phyloP scores from a whole-genome alignment of 1,140 invertebrate genomes.

The Anastatus disparis region DNA sequence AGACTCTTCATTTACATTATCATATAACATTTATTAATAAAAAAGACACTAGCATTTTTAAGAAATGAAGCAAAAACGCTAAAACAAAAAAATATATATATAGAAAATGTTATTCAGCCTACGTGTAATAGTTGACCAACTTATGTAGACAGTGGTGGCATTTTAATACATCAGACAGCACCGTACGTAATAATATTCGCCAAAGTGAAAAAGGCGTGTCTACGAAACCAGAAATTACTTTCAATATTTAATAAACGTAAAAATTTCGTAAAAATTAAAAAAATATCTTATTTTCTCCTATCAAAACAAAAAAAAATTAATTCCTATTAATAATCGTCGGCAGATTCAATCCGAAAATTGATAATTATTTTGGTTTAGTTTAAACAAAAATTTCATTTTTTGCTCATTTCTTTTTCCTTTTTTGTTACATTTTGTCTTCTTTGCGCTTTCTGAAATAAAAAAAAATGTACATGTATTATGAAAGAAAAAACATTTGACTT shows the following conservation, averaged over 20 bases:
- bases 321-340: too few species aligned
- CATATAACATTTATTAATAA: conserved; percentile 15
- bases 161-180: conserved; percentile 63
- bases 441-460: background rate
- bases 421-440: conserved; percentile 22
- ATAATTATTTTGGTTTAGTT: too few species aligned
- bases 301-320: conserved; percentile 24
- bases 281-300: background rate
- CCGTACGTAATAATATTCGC: conserved; percentile 39
- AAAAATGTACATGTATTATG: background rate
- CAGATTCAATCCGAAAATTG: too few species aligned
- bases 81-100: conserved; percentile 11
- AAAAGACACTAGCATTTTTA: background rate
- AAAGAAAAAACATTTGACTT: conserved; percentile 23
- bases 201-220: too few species aligned
- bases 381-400: background rate
- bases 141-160: conserved; percentile 56
- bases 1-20: conserved; percentile 14
- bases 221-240: too few species aligned
- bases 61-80: background rate
- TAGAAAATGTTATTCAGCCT: conserved; percentile 16
- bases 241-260: too few species aligned
- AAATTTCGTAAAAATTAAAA: too few species aligned
- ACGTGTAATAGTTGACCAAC: conserved; percentile 49
- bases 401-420: background rate